Conservation (phyloP, 2,888 invertebrate species). For the Orchesella flavescens region DNA sequence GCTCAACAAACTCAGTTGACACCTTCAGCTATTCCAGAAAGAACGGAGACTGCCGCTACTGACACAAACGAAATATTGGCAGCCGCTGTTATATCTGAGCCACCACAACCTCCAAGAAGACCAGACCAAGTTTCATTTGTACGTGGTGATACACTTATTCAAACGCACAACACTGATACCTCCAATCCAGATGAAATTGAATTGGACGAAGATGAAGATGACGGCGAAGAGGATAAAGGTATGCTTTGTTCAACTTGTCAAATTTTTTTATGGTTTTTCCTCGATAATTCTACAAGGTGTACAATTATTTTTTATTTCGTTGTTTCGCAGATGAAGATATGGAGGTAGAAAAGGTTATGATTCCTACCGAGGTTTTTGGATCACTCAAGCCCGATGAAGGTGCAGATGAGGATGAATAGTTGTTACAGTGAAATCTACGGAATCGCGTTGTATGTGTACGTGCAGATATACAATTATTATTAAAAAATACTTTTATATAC, state of each 20-base stretch:
- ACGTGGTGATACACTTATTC: constrained; percentile 86
- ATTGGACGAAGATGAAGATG: constrained; percentile 75
- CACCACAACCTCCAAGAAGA: constrained; percentile 59
- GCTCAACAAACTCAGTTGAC: constrained; percentile 75
- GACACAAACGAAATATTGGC: constrained; percentile 80
- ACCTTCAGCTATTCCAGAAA: constrained; percentile 78
- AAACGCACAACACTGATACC: constrained; percentile 77
- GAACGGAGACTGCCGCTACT: constrained; percentile 79
- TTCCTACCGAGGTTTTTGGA: constrained; percentile 95
- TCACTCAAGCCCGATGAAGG: constrained; percentile 78
- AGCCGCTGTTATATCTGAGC: constrained; percentile 81
- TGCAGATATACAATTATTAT: too few relatives aligned
- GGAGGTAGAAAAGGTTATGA: constrained; percentile 86
- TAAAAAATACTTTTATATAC: too few relatives aligned
- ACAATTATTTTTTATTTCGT: not conserved
- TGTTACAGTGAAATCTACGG: not conserved
- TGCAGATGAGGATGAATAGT: constrained; percentile 54
- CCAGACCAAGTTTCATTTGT: constrained; percentile 80
- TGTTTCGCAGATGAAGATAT: constrained; percentile 76
- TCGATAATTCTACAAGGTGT: too few relatives aligned
- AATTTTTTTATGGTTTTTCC: too few relatives aligned
- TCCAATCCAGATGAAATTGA: constrained; percentile 77
- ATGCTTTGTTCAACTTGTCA: not conserved
- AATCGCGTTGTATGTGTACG: too few relatives aligned
- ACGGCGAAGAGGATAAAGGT: constrained; percentile 73